Evolutionary conservation across 2,888 invertebrate species (phyloP).

Genomic region (Parnassius smintheus): DNA sequence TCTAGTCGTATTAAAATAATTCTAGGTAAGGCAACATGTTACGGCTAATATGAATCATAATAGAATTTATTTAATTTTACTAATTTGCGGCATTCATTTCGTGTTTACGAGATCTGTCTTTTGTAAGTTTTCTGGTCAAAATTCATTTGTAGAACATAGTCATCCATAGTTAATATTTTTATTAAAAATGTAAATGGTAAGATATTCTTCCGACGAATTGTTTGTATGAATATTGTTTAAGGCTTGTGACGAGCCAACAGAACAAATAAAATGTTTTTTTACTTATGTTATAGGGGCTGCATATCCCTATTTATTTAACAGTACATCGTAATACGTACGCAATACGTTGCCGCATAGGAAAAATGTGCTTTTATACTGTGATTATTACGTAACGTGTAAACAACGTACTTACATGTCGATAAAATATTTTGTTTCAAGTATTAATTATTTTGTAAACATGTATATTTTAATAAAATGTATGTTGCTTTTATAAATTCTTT

Average conservation of each 20-base stretch:
- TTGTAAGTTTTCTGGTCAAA: no score
- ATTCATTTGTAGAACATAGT: no score
- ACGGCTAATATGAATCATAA: conserved; percentile 2
- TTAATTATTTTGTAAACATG: conserved; percentile 15
- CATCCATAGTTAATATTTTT: no score
- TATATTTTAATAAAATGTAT: conserved; percentile 20
- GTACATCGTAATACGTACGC: background rate
- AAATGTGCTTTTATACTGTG: conserved; percentile 12
- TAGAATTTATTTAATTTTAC: no score
- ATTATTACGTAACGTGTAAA: conserved; percentile 15
- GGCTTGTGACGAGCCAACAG: no score
- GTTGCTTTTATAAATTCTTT: conserved; percentile 18
- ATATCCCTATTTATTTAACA: background rate
- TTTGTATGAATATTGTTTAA: no score
- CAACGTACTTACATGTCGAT: conserved; percentile 11
- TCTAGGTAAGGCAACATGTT: conserved; percentile 3
- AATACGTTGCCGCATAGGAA: background rate
- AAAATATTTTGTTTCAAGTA: conserved; percentile 9
- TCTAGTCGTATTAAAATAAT: conserved; percentile 19
- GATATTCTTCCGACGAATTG: no score
- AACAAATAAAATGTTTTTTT: no score
- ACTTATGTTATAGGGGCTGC: no score
- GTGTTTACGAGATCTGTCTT: no score
- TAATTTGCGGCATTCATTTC: no score
- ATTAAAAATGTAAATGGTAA: no score